Evolutionary conservation across 1,140 invertebrate species (phyloP), one percentile per base, ranked within the genome.

Genomic region (Trichomalopsis sarcophagae): DNA sequence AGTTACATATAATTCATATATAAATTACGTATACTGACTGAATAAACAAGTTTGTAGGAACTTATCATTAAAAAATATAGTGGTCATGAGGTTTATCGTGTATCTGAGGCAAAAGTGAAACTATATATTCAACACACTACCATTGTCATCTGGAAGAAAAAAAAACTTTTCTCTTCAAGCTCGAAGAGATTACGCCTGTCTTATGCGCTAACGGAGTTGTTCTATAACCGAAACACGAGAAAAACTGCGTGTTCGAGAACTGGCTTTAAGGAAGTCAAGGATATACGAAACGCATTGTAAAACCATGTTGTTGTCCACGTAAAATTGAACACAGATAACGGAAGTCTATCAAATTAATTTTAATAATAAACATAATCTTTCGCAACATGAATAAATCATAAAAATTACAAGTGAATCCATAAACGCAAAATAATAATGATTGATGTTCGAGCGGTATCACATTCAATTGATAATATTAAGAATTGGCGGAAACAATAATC

Each of bases 1-100:
- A 71, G 62, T 14, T 36, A 69, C 36, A 82, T 75, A 77, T 78
- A 77, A 77, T 77, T 69, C 82, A 68, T 78, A 84, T 55, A 75
- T 81, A 81, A 74, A 81, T 66, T 85, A 84, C 36, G n/a, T 55
- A 62, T 27, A 77, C 11, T 47, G 79, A 81, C 80, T 85, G 78
- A 23, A 50, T 77, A 82, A 69, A 77, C 14, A 78, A 78, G 44
- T 78, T n/a, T 55, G 27, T 85, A 85, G 84, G 84, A 85, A 85
- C 84, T 82, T 85, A 71, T 71, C 2, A 40, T 78, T 77, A 2
- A 77, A 76, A 68, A 85, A 76, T 11, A 68, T 40, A 80, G 73
- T 13, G 10, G 27, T 85, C 13, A 3, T 75, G 71, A 77, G 78
- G 33, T 81, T 82, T 77, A 27, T 76, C 69, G 17, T 62, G 27